phyloP scores from a whole-genome alignment of 2,113 vertebrate genomes.

The Tachysurus vachellii region DNA sequence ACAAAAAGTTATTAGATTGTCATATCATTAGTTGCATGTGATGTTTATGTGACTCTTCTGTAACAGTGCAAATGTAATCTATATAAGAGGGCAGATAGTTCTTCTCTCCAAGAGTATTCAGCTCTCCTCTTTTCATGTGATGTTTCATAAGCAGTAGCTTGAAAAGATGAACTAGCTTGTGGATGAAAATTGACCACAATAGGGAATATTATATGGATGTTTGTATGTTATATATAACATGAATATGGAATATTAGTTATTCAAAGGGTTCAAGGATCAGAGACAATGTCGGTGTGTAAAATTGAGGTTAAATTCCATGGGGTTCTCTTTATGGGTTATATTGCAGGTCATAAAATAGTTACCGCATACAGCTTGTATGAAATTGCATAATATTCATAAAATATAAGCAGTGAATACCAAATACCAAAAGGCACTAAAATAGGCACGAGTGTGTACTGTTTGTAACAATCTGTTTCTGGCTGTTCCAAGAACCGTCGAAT shows the following conservation, averaged over 20 bases:
- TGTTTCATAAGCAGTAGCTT: neutral
- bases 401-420: neutral
- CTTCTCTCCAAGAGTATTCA: neutral
- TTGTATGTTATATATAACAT: neutral
- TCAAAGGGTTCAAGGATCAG: neutral
- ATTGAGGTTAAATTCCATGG: neutral
- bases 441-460: neutral
- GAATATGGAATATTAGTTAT: neutral
- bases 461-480: neutral
- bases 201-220: too few relatives aligned
- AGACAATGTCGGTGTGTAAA: neutral
- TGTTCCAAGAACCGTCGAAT: neutral
- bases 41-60: neutral
- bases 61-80: neutral
- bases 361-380: neutral
- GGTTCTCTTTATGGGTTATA: neutral
- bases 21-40: neutral
- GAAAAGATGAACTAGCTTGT: neutral
- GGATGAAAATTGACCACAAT: too few relatives aligned
- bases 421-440: neutral
- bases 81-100: neutral
- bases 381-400: neutral
- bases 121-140: neutral
- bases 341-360: neutral
- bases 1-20: neutral